phyloP scores from a whole-genome alignment of 1,140 invertebrate genomes.

The Drosophila obscura region DNA sequence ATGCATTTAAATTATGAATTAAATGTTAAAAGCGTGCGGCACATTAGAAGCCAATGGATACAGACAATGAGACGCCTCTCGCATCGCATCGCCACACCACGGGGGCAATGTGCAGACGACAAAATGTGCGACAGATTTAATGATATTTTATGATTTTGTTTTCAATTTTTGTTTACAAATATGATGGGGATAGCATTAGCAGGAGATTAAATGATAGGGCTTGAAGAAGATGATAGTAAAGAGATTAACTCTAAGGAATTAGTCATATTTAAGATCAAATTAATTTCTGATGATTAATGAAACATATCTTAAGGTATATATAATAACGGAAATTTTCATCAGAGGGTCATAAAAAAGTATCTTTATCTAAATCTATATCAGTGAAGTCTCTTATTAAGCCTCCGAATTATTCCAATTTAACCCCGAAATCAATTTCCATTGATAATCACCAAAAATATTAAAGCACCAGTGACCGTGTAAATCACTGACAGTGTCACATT shows the following conservation, averaged over 20 bases:
- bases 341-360: too few species aligned
- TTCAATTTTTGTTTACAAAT: constrained; percentile 7
- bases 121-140: constrained; percentile 37
- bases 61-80: constrained; percentile 2
- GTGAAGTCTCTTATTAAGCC: too few species aligned
- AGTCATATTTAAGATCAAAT: too few species aligned
- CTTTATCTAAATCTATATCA: too few species aligned
- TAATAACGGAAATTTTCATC: too few species aligned
- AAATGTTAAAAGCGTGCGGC: constrained; percentile 64
- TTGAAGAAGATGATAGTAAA: neutral
- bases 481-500: constrained; percentile 40
- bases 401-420: too few species aligned
- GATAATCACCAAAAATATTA: too few species aligned
- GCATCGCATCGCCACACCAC: constrained; percentile 1
- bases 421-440: too few species aligned
- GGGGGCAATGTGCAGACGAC: constrained; percentile 63
- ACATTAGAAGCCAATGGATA: constrained; percentile 53
- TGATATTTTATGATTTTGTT: constrained; percentile 44
- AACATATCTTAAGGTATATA: too few species aligned
- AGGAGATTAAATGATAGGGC: neutral
- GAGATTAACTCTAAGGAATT: too few species aligned
- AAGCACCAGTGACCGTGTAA: constrained; percentile 32
- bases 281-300: too few species aligned
- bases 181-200: neutral
- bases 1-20: constrained; percentile 79